Conservation (phyloP, 2,797 vertebrate genomes). For the Babyrousa celebensis region DNA sequence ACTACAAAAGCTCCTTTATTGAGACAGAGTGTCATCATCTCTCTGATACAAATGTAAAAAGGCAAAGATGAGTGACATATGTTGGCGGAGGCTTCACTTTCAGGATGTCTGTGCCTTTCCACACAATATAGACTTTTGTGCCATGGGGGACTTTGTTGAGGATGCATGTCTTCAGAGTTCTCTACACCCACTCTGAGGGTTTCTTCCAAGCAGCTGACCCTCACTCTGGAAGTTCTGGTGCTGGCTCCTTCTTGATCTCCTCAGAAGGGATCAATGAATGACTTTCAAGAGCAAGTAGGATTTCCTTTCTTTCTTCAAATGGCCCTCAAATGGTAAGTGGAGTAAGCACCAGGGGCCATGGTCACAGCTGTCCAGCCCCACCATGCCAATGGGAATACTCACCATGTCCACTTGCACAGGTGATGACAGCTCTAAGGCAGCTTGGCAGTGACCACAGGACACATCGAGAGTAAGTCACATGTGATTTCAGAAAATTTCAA, state of each 20-base stretch:
- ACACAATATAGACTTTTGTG: neutral
- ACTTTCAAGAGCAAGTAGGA: neutral
- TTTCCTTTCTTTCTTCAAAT: neutral
- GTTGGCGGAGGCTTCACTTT: neutral
- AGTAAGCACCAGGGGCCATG: neutral
- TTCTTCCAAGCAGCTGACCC: neutral
- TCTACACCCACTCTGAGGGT: neutral
- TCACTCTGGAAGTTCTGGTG: neutral
- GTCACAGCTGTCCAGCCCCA: neutral
- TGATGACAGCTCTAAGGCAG: neutral
- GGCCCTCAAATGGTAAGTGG: neutral
- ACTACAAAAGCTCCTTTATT: neutral
- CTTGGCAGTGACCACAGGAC: neutral
- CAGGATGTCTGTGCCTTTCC: too few species aligned
- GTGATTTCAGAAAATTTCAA: neutral
- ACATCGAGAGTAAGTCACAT: neutral
- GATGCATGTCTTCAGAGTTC: neutral
- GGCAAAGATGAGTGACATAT: neutral
- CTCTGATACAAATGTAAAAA: neutral
- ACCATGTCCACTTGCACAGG: neutral
- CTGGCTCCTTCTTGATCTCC: neutral
- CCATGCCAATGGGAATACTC: neutral
- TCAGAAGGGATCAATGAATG: neutral
- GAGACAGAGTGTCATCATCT: neutral
- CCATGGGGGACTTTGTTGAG: accelerated